Percentiles rank a stretch among this genome's conserved stretches.
Conservation (phyloP, 2,888 invertebrate species). For the Gnatocerus cornutus region DNA sequence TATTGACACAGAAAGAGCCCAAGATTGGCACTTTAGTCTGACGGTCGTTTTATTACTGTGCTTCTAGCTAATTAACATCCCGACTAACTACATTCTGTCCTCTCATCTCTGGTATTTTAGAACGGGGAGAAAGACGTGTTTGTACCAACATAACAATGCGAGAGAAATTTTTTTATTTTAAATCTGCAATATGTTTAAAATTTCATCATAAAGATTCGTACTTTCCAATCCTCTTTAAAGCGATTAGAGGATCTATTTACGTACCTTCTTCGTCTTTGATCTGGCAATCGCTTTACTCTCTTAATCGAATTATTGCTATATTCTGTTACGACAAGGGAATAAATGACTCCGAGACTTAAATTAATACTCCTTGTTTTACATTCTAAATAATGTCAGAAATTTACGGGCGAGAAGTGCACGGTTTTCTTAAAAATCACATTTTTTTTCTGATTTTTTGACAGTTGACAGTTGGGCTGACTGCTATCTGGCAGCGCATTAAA, state of each 20-base stretch:
- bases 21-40: slow-evolving; percentile 62
- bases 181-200: no score
- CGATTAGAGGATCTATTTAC: slow-evolving; percentile 23
- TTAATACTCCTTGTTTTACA: no score
- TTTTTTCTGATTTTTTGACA: no score
- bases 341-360: slow-evolving; percentile 7
- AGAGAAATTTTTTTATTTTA: no score
- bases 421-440: no score
- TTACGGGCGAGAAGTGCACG: no score
- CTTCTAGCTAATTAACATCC: slow-evolving; percentile 54
- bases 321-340: slow-evolving; percentile 35
- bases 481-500: no score
- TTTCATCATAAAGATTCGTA: slow-evolving; percentile 46
- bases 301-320: slow-evolving; percentile 51
- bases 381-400: no score
- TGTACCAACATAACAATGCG: neutral
- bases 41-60: slow-evolving; percentile 50
- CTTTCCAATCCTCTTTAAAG: slow-evolving; percentile 51
- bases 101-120: slow-evolving; percentile 8
- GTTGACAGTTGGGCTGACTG: no score
- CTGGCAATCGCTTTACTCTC: slow-evolving; percentile 53
- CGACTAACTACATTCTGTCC: slow-evolving; percentile 35
- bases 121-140: neutral
- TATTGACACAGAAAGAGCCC: slow-evolving; percentile 62
- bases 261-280: slow-evolving; percentile 52